Base-by-base conservation (phyloP, 2,113 vertebrate genomes). In the Brachyistius frenatus region DNA sequence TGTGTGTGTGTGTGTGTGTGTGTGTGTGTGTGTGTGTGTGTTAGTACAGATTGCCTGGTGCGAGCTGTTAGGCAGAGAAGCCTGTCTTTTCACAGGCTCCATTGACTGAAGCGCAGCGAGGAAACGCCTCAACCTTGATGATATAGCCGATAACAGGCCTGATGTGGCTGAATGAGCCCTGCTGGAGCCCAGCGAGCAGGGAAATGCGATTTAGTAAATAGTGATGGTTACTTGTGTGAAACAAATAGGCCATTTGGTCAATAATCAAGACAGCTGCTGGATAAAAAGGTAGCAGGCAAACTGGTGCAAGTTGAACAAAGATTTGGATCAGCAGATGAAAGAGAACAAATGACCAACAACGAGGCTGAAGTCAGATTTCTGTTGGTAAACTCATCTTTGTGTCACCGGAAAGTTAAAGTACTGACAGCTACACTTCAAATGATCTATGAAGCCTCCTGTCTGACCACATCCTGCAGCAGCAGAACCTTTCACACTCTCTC, bases 41-140 rank as follows among this genome's bases (percentile, higher is more conserved):
- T 73, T 62, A 65, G 37, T 79, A 62, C 74, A 82, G 80, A 83
- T 86, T 83, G 83, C 76, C 80, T 74, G 69, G 68, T 75, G 68
- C 66, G 66, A 73, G 70, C 80, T 78, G 80, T 78, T 88, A 77
- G 73, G 69, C 84, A 77, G 81, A 89, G 74, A 76, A 68, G 67
- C 63, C 46, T 84, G 80, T 90, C 83, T 84, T 88, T 90, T 90
- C 72, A 72, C 78, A 72, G 71, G 80, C 75, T 80, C 81, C 83
- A 86, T 77, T 86, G 83, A 88, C 78, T 75, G 81, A 68, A 86
- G 83, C 83, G 10, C 80, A 84, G 83, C 76, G 33, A 86, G 78
- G 81, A 82, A 74, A 84, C 31, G 49, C 83, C 84, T 73, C 30
- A 36, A 67, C 71, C 80, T 70, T 69, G 71, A 86, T 88, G 85